Evolutionary conservation across 2,113 vertebrate species (phyloP).

Genomic region (Argyrosomus japonicus): DNA sequence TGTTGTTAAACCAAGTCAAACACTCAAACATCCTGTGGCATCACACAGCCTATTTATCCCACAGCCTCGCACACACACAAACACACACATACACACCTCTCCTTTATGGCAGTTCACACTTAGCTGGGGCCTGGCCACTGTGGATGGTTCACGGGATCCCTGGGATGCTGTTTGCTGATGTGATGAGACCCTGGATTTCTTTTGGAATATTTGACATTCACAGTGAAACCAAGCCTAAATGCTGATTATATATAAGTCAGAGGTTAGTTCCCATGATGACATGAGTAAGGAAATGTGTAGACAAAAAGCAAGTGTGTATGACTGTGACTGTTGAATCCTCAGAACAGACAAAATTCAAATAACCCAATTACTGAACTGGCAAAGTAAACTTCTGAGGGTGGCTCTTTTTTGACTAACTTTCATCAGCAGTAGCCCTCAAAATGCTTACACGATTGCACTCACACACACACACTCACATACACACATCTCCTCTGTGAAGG

Average conservation of each 20-base stretch:
- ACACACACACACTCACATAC: slow-evolving; percentile 44
- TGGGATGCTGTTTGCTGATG: slow-evolving; percentile 22
- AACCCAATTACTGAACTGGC: background rate
- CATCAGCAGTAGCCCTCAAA: slow-evolving; percentile 42
- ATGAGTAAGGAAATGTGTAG: background rate
- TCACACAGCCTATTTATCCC: slow-evolving; percentile 58
- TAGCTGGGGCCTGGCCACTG: slow-evolving; percentile 40
- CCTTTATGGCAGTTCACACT: slow-evolving; percentile 76
- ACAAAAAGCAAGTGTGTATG: background rate
- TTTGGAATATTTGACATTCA: background rate
- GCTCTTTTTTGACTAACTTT: slow-evolving; percentile 56
- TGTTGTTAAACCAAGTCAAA: slow-evolving; percentile 87
- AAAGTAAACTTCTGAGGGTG: slow-evolving; percentile 39
- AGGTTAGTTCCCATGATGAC: background rate
- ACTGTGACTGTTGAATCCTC: background rate
- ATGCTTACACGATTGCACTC: slow-evolving; percentile 36
- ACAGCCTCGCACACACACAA: slow-evolving; percentile 31
- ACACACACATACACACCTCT: slow-evolving; percentile 10
- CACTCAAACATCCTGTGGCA: slow-evolving; percentile 86
- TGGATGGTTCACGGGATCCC: slow-evolving; percentile 45
- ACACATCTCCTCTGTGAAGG: slow-evolving; percentile 52
- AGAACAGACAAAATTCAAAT: background rate
- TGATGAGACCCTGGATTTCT: slow-evolving; percentile 2
- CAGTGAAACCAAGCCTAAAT: background rate
- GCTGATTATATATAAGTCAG: background rate